A percentile compares a stretch with the other conserved stretches of the same genome.
Conservation (phyloP, 2,797 vertebrate genomes). For the Argya squamiceps region DNA sequence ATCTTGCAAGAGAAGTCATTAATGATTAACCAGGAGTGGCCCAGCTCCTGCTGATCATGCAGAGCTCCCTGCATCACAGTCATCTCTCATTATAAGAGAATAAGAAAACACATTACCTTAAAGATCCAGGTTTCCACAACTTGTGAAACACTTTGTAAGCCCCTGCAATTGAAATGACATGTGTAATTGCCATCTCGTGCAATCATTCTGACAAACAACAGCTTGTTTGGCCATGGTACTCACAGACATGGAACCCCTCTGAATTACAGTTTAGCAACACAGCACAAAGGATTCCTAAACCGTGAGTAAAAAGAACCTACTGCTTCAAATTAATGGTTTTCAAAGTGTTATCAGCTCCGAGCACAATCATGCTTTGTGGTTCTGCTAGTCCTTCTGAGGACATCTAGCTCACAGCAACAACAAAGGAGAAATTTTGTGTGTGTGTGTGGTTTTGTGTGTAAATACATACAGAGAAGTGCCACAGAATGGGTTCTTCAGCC, state of each 20-base stretch:
- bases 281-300: neutral
- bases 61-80: neutral
- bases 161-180: constrained; percentile 79
- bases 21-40: neutral
- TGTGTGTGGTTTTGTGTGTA: neutral
- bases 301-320: neutral
- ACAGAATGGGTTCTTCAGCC: neutral
- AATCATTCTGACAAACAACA: neutral
- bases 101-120: constrained; percentile 81
- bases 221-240: neutral
- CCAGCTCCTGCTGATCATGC: neutral
- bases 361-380: neutral
- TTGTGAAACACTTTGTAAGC: constrained; percentile 86
- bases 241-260: neutral
- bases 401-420: neutral
- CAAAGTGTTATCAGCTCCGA: neutral
- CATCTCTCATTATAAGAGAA: neutral
- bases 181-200: neutral
- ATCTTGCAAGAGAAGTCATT: neutral
- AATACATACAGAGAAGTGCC: neutral
- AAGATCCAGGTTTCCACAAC: constrained; percentile 76
- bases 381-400: neutral
- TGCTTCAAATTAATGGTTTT: neutral
- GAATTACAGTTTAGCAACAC: neutral
- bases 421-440: neutral